A percentile compares a stretch with the other conserved stretches of the same genome.
phyloP scores from a whole-genome alignment of 2,888 invertebrate genomes.

The Chaetoderma sp. region DNA sequence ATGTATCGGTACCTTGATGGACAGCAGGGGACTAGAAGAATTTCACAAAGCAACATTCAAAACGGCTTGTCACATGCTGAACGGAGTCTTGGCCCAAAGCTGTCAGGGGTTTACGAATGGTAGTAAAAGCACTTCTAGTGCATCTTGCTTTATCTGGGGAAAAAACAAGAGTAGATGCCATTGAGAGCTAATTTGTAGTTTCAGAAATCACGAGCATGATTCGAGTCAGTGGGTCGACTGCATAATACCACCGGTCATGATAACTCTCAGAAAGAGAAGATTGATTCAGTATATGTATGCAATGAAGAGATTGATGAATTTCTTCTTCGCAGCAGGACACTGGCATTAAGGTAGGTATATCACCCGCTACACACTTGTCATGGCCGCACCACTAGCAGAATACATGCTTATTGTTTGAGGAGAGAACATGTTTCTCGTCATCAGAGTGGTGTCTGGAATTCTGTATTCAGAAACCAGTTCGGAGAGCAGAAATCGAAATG shows the following conservation, averaged over 20 bases:
- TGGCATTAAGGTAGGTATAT: too few species aligned
- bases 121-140: not conserved
- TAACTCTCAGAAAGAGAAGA: constrained; percentile 9
- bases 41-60: constrained; percentile 10
- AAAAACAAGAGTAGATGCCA: too few species aligned
- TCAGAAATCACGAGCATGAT: not conserved
- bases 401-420: not conserved
- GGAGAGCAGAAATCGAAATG: constrained; percentile 16
- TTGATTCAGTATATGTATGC: constrained; percentile 13
- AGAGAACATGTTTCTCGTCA: constrained; percentile 19
- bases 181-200: constrained; percentile 9
- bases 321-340: constrained; percentile 13
- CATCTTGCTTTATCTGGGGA: too few species aligned
- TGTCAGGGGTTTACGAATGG: constrained; percentile 20
- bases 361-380: too few species aligned
- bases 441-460: constrained; percentile 13
- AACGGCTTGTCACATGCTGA: constrained; percentile 8
- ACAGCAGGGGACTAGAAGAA: constrained; percentile 14
- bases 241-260: constrained; percentile 1
- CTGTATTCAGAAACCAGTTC: constrained; percentile 14
- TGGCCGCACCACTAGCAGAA: not conserved
- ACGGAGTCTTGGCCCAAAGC: constrained; percentile 21
- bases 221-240: constrained; percentile 11
- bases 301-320: constrained; percentile 14
- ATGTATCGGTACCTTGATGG: not conserved